Evolutionary conservation across 2,797 vertebrate genomes (phyloP).

Genomic region (Pseudotriccus pelzelni): DNA sequence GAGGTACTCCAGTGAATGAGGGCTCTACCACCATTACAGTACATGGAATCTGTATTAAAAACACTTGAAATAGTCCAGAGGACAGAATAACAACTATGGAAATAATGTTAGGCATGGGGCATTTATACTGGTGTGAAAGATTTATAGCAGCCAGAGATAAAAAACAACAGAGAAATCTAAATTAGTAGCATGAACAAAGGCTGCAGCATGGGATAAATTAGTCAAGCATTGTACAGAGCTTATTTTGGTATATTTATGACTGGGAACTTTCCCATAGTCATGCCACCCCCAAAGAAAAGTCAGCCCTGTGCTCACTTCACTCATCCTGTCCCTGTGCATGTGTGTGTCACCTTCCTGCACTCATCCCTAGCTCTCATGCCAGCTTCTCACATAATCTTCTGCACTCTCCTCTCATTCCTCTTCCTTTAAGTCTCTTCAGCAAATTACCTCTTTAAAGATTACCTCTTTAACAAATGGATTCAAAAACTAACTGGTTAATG

Average conservation of each 20-base stretch:
- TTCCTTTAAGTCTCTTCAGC: neutral
- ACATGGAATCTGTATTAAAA: neutral
- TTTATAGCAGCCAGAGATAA: neutral
- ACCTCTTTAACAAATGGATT: neutral
- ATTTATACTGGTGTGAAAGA: neutral
- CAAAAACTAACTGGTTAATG: neutral
- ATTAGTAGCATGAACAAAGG: neutral
- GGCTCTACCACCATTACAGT: neutral
- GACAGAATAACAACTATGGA: neutral
- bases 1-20: neutral
- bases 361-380: neutral
- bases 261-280: neutral
- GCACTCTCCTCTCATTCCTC: neutral
- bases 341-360: neutral
- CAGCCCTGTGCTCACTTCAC: neutral
- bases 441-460: neutral
- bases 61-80: neutral
- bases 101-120: neutral
- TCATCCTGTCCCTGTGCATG: neutral
- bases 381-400: neutral
- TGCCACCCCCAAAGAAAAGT: neutral
- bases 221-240: neutral
- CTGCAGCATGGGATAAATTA: neutral
- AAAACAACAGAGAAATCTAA: neutral
- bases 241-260: neutral